Evolutionary conservation across 2,888 invertebrate genomes (phyloP), one percentile per base, ranked within the genome.

Genomic region (Drosophila nr. fundita): DNA sequence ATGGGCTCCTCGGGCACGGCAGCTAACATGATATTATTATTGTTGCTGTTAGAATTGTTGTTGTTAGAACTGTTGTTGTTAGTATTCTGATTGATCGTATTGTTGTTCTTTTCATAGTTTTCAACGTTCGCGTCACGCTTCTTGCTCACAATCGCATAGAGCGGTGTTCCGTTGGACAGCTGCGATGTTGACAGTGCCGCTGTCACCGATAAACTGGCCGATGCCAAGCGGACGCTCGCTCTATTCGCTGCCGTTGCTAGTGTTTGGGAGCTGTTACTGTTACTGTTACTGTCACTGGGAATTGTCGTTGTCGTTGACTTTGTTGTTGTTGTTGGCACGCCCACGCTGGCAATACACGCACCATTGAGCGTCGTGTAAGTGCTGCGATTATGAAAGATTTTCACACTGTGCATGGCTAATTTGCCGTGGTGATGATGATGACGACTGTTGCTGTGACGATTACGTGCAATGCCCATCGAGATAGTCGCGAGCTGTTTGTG

Each of bases 371-470:
- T 60, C 24, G 45, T 45, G 45, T 45, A 45, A 76, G 70, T 85
- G 76, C 80, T 90, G 77, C 91, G 92, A 83, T 92, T 92, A 90
- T 91, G 93, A 91, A 92, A 92, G 76, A 91, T 90, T 83, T 92
- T 92, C 71, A 91, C 90, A 87, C 91, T 91, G 78, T 91, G 92
- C 91, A 92, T 92, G 50, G 92, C 88, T 89, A 92, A 92, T 91
- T 92, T 92, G 70, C 77, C 61, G 15, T 87, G 88, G 81, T 89
- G 90, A 77, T 90, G 89, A 81, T 53, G 32, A 38, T 55, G 54
- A 27, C 24, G 54, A 54, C 24, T 24, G 24, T 54, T 27, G 36
- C 21, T 45, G 77, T 80, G 78, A 27, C 87, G 86, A 70, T 91
- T 91, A 80, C 92, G 90, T 78, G 91, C 87, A 49, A 89, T 83